These are phyloP conservation scores for Neomicropteryx cornuta DNA, from an alignment of 1,140 invertebrate species.

Conservation along the genomic window DNA sequence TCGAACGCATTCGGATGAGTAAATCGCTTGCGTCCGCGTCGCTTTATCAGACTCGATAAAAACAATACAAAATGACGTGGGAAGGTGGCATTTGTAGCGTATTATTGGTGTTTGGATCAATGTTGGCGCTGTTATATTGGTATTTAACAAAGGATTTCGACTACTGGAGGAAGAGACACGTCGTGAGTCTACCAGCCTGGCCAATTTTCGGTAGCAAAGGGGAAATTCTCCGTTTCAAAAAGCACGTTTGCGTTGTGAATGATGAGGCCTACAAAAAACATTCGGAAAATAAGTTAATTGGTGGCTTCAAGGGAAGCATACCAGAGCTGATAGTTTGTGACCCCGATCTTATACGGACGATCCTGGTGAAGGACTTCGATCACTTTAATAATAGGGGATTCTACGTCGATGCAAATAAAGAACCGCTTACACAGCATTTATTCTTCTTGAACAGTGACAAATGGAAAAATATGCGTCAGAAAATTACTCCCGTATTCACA, in stretches of 20 bases:
- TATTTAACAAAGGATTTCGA: too few species aligned
- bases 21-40: too few species aligned
- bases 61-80: too few species aligned
- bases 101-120: too few species aligned
- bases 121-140: too few species aligned
- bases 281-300: slow-evolving; percentile 17
- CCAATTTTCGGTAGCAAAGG: not conserved
- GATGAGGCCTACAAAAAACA: slow-evolving; percentile 17
- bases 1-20: too few species aligned
- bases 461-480: slow-evolving; percentile 33
- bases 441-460: slow-evolving; percentile 29
- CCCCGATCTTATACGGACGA: slow-evolving; percentile 35
- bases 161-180: too few species aligned
- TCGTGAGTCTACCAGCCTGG: too few species aligned
- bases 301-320: slow-evolving; percentile 23
- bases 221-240: not conserved
- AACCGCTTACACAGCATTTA: slow-evolving; percentile 41
- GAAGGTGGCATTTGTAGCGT: too few species aligned
- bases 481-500: slow-evolving; percentile 33
- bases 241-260: slow-evolving; percentile 13
- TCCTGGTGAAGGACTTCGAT: slow-evolving; percentile 33
- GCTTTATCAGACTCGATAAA: too few species aligned
- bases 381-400: slow-evolving; percentile 34
- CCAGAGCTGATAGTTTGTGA: slow-evolving; percentile 34
- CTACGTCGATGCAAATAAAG: slow-evolving; percentile 33